These are phyloP conservation scores for Margaritifera margaritifera DNA, from an alignment of 2,888 invertebrate species.

Conservation along the genomic window DNA sequence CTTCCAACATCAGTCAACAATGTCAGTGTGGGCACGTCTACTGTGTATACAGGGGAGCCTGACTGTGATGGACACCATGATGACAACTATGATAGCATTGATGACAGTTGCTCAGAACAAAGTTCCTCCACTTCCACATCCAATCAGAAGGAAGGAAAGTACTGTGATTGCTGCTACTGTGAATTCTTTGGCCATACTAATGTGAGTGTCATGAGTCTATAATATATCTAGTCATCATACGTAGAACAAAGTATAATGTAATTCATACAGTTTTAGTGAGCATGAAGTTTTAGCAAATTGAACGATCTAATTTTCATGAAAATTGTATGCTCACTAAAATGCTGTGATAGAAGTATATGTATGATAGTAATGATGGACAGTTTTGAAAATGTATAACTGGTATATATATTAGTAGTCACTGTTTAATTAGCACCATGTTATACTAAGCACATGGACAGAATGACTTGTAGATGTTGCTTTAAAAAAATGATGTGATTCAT, in stretches of 20 bases:
- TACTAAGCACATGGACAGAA: too few species aligned
- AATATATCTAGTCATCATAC: too few species aligned
- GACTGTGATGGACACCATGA: conserved; percentile 67
- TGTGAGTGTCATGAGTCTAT: conserved; percentile 57
- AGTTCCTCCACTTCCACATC: conserved; percentile 74
- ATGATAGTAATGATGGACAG: too few species aligned
- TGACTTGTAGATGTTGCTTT: too few species aligned
- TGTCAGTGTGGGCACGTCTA: conserved; percentile 63
- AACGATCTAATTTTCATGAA: too few species aligned
- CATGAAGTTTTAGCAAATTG: too few species aligned
- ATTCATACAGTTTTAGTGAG: background rate
- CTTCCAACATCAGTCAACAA: conserved; percentile 59
- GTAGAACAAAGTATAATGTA: background rate
- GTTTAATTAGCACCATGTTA: too few species aligned
- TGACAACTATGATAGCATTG: conserved; percentile 69
- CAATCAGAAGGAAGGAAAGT: conserved; percentile 74
- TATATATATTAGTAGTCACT: too few species aligned
- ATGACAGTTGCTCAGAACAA: conserved; percentile 74
- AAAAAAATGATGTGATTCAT: too few species aligned
- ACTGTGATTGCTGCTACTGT: conserved; percentile 86
- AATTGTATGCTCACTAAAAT: too few species aligned
- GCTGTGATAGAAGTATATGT: too few species aligned
- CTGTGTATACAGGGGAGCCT: conserved; percentile 54
- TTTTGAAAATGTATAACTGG: too few species aligned
- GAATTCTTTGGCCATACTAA: conserved; percentile 86